Conservation (phyloP, 2,888 invertebrate genomes). For the Phytoseiulus persimilis region DNA sequence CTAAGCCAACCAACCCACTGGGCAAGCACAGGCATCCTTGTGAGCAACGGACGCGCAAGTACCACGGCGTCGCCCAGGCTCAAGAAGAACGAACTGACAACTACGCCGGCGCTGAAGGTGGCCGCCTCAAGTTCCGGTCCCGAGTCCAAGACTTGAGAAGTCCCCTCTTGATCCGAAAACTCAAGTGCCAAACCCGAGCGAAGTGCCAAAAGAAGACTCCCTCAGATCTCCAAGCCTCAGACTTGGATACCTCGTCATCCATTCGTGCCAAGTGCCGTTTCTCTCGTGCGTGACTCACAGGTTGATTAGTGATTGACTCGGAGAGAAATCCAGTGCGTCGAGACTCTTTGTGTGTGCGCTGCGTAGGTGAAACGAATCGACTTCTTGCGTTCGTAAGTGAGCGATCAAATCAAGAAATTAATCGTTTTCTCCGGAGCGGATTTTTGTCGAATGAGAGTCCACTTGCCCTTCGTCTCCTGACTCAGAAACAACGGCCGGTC, state of each 20-base stretch:
- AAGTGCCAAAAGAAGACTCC: no score
- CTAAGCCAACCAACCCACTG: background rate
- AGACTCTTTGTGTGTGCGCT: background rate
- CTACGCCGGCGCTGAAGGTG: background rate
- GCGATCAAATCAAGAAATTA: background rate
- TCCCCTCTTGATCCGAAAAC: no score
- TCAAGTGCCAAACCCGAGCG: no score
- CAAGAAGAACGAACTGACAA: background rate
- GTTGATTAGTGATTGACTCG: no score
- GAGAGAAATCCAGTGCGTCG: background rate
- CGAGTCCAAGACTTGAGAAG: no score
- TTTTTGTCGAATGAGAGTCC: background rate
- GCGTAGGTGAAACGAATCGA: background rate
- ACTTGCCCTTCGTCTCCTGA: background rate
- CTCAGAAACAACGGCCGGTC: background rate
- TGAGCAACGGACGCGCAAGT: background rate
- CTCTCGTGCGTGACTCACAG: no score
- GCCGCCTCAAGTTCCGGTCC: no score
- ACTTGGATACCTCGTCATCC: no score
- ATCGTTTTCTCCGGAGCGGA: background rate
- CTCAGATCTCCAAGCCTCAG: no score
- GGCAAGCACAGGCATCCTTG: background rate
- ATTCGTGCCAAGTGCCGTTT: no score
- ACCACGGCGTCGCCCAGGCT: background rate
- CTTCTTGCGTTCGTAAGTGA: background rate